A percentile compares a stretch with the other conserved stretches of the same genome.
phyloP scores from a whole-genome alignment of 2,888 invertebrate genomes.

The Eristalis pertinax region DNA sequence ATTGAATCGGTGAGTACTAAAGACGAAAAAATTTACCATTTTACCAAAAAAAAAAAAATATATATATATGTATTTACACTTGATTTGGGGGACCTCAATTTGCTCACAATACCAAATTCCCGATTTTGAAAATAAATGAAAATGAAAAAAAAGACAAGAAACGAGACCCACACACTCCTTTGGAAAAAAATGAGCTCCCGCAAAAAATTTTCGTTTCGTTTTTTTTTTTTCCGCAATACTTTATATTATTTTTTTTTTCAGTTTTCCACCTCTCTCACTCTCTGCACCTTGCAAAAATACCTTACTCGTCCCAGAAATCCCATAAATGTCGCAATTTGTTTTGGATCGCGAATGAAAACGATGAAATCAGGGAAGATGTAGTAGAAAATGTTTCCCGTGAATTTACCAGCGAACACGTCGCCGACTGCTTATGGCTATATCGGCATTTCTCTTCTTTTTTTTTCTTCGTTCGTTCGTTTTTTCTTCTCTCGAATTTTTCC shows the following conservation, averaged over 20 bases:
- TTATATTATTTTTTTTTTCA: background rate
- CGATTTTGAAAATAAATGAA: slow-evolving; percentile 24
- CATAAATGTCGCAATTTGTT: slow-evolving; percentile 31
- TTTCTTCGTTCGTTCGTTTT: no score
- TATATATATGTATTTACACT: background rate
- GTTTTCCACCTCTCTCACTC: slow-evolving; percentile 27
- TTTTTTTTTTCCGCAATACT: slow-evolving; percentile 27
- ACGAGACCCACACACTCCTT: slow-evolving; percentile 4
- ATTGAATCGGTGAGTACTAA: slow-evolving; percentile 84
- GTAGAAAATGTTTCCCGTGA: slow-evolving; percentile 2
- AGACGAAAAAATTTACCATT: slow-evolving; percentile 1
- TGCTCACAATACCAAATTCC: background rate
- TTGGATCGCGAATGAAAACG: slow-evolving; percentile 14
- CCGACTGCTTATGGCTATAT: slow-evolving; percentile 47
- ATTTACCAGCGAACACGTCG: slow-evolving; percentile 54
- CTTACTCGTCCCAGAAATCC: slow-evolving; percentile 21
- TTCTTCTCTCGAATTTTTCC: slow-evolving; percentile 32
- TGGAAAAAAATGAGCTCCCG: slow-evolving; percentile 53
- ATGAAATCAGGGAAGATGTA: slow-evolving; percentile 20
- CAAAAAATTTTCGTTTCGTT: slow-evolving; percentile 30
- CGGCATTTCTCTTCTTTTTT: slow-evolving; percentile 51
- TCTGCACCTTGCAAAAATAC: slow-evolving; percentile 30
- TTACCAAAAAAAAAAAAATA: background rate
- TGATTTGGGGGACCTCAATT: slow-evolving; percentile 11
- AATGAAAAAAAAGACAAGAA: no score